These are phyloP conservation scores for Eupsilia transversa DNA, from an alignment of 2,888 invertebrate species.

Conservation along the genomic window DNA sequence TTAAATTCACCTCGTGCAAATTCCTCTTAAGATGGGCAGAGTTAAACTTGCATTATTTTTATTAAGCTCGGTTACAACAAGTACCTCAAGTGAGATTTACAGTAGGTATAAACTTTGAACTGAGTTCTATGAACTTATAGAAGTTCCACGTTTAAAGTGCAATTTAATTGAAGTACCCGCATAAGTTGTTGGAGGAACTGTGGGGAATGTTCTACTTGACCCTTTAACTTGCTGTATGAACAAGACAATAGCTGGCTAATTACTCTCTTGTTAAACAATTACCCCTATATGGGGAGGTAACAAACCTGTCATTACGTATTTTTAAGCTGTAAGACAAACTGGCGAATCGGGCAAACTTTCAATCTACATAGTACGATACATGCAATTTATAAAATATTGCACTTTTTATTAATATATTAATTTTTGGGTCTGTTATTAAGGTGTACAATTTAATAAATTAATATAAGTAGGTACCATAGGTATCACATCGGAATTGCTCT, in stretches of 20 bases:
- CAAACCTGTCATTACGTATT: slow-evolving; percentile 24
- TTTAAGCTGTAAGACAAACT: neutral
- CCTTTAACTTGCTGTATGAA: slow-evolving; percentile 52
- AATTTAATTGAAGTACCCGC: slow-evolving; percentile 66
- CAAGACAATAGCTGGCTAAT: slow-evolving; percentile 56
- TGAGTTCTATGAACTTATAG: slow-evolving; percentile 55
- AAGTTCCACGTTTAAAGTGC: slow-evolving; percentile 61
- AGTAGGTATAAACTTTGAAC: slow-evolving; percentile 39
- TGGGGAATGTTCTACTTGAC: slow-evolving; percentile 54
- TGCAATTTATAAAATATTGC: no score
- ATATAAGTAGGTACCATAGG: no score
- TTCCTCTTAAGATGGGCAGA: neutral
- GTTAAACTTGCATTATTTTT: slow-evolving; percentile 55
- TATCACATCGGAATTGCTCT: no score
- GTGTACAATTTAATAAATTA: no score
- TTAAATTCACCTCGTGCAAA: slow-evolving; percentile 14
- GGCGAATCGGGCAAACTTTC: no score
- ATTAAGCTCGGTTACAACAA: slow-evolving; percentile 39
- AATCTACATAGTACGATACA: no score
- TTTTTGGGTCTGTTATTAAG: no score
- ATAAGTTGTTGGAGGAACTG: slow-evolving; percentile 58
- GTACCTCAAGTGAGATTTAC: slow-evolving; percentile 35
- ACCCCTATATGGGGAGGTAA: slow-evolving; percentile 29
- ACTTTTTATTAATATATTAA: no score
- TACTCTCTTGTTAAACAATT: slow-evolving; percentile 54